A percentile compares a stretch with the other conserved stretches of the same genome.
phyloP scores from a whole-genome alignment of 2,797 vertebrate species.

The Macrochelys suwanniensis region DNA sequence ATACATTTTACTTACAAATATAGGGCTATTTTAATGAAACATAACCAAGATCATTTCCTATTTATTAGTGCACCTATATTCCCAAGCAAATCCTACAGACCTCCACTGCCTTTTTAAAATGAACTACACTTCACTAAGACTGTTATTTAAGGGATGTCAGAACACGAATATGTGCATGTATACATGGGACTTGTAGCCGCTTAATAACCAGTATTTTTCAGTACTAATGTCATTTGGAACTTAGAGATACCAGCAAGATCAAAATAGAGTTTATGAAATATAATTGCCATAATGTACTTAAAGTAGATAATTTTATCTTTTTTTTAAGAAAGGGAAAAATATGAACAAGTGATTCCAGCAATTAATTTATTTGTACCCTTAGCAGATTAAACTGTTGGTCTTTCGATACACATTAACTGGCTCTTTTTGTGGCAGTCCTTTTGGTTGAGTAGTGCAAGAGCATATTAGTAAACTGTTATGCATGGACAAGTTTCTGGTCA shows the following conservation, averaged over 20 bases:
- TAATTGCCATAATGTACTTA: neutral
- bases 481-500: neutral
- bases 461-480: constrained; percentile 6
- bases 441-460: neutral
- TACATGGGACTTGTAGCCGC: neutral
- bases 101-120: neutral
- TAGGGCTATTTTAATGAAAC: neutral
- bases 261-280: neutral
- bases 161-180: neutral
- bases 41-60: neutral
- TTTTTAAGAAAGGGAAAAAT: neutral
- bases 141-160: neutral
- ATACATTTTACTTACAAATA: neutral
- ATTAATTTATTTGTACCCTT: neutral
- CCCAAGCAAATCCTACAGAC: neutral
- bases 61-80: neutral
- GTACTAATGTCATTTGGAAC: neutral
- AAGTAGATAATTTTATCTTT: neutral
- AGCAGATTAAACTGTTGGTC: neutral
- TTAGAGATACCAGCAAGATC: neutral
- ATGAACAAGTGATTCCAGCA: neutral
- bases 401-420: constrained; percentile 7
- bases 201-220: neutral
- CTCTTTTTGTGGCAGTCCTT: neutral
- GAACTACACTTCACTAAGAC: neutral